phyloP scores from a whole-genome alignment of 1,140 invertebrate species.

The Zaprionus kolodkinae region DNA sequence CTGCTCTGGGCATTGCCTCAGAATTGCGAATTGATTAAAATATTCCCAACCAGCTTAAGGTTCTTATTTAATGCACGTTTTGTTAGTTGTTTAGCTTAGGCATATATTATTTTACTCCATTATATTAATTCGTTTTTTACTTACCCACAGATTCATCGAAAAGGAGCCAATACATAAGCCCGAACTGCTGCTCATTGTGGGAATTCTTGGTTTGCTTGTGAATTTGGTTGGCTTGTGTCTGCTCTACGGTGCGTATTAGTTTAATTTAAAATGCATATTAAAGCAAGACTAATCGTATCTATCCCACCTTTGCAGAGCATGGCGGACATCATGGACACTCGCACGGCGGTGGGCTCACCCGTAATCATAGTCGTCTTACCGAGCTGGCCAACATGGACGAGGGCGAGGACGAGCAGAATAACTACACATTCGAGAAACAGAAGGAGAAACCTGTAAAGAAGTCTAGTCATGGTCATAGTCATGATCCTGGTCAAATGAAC shows the following conservation, averaged over 20 bases:
- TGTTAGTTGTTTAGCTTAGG: background rate
- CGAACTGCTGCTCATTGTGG: slow-evolving; percentile 90
- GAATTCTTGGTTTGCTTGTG: slow-evolving; percentile 91
- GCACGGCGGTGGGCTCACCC: slow-evolving; percentile 89
- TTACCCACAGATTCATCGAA: slow-evolving; percentile 88
- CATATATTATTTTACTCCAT: background rate
- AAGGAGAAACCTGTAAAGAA: slow-evolving; percentile 79
- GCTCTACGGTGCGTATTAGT: slow-evolving; percentile 89
- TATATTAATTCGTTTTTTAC: background rate
- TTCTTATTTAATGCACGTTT: slow-evolving; percentile 5
- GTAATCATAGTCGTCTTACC: slow-evolving; percentile 84
- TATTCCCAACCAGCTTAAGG: slow-evolving; percentile 3
- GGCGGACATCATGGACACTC: slow-evolving; percentile 90
- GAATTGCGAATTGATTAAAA: slow-evolving; percentile 24
- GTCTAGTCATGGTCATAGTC: slow-evolving; percentile 85
- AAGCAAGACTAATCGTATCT: slow-evolving; percentile 29
- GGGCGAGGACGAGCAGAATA: slow-evolving; percentile 90
- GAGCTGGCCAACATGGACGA: slow-evolving; percentile 88
- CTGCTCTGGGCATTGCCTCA: background rate
- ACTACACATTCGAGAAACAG: slow-evolving; percentile 78
- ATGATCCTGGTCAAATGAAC: slow-evolving; percentile 94
- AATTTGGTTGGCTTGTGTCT: slow-evolving; percentile 93
- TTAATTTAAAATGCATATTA: background rate
- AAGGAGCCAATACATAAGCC: slow-evolving; percentile 93
- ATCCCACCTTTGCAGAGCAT: slow-evolving; percentile 87